Conservation (phyloP, 2,797 vertebrate species). For the Rhinoraja longicauda region DNA sequence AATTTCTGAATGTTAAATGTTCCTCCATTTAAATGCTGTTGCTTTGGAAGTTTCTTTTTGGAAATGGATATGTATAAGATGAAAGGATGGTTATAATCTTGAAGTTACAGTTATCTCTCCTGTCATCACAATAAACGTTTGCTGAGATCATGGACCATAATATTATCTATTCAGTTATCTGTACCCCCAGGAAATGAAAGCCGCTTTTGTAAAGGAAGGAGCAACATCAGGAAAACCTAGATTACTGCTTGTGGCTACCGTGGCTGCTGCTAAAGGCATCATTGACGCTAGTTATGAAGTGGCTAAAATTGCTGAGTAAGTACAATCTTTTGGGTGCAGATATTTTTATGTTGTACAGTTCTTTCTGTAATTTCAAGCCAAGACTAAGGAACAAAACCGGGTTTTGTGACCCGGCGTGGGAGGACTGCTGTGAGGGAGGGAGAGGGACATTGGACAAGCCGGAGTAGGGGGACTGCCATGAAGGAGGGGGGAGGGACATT, state of each 20-base stretch:
- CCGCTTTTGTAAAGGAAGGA: not conserved
- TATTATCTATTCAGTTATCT: not conserved
- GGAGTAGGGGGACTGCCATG: too few relatives aligned
- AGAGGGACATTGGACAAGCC: too few relatives aligned
- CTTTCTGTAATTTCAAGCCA: too few relatives aligned
- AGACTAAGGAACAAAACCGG: too few relatives aligned
- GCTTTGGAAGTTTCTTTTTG: not conserved
- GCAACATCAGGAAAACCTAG: not conserved
- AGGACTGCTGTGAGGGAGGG: too few relatives aligned
- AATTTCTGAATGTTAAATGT: not conserved
- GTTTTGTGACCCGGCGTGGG: too few relatives aligned
- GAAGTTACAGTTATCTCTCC: not conserved
- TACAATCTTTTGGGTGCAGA: not conserved
- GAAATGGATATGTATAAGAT: not conserved
- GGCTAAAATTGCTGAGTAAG: not conserved
- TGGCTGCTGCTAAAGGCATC: not conserved
- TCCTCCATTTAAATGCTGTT: not conserved
- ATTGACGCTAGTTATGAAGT: conserved; percentile 9
- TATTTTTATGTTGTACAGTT: not conserved
- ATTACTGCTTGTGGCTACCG: not conserved
- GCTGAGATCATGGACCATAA: too few relatives aligned
- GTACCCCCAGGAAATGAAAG: not conserved
- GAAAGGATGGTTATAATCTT: not conserved
- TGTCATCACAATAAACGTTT: not conserved
- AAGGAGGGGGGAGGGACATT: too few relatives aligned